Percentiles rank a stretch among this genome's conserved stretches.
Evolutionary conservation across 2,113 vertebrate species (phyloP).

Genomic region (Grantiella picta): DNA sequence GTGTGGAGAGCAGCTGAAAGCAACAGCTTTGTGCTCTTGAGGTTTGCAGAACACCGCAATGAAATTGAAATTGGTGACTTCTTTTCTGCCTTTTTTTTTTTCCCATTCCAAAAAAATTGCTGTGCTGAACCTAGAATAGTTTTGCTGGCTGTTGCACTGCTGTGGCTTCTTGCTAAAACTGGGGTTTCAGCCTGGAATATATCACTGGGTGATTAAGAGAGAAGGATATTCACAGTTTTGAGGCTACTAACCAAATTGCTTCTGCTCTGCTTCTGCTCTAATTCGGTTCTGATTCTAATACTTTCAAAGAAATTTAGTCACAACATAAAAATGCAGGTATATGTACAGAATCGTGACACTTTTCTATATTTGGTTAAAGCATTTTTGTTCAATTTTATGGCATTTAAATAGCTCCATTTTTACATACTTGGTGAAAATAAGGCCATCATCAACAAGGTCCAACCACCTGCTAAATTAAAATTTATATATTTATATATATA

Average conservation of each 20-base stretch:
- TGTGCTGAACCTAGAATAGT: constrained; percentile 42
- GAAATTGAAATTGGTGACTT: constrained; percentile 28
- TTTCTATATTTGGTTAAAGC: background rate
- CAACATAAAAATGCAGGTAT: background rate
- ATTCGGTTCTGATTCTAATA: background rate
- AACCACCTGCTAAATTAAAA: background rate
- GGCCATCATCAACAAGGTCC: background rate
- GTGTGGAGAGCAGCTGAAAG: background rate
- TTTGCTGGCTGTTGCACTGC: background rate
- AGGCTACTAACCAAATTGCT: background rate
- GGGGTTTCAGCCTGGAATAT: constrained; percentile 14
- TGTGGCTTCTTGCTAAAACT: constrained; percentile 42
- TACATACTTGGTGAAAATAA: background rate
- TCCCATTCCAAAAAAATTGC: background rate
- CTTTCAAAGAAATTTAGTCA: background rate
- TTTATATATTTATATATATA: background rate
- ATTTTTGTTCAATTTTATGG: background rate
- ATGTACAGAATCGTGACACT: background rate
- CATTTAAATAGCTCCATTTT: background rate
- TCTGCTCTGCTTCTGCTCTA: background rate
- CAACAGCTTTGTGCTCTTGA: constrained; percentile 13
- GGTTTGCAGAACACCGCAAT: constrained; percentile 9
- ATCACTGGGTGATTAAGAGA: constrained; percentile 7
- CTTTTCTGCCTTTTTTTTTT: background rate
- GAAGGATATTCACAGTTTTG: background rate